Conservation (phyloP, 2,113 vertebrate species). For the Arenaria interpres region DNA sequence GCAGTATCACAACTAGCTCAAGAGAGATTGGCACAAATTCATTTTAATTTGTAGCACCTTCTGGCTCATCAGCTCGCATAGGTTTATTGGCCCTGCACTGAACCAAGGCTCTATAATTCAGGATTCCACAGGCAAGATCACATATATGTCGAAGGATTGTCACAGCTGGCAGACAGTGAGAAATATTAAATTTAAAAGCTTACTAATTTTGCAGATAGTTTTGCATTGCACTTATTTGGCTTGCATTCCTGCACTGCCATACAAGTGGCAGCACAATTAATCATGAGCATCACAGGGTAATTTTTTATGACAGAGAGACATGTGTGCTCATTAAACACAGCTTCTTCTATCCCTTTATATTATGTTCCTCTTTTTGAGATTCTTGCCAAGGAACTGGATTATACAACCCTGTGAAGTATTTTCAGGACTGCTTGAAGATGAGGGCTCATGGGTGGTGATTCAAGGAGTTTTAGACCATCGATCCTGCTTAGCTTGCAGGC, state of each 20-base stretch:
- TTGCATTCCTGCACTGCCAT: background rate
- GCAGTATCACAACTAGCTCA: background rate
- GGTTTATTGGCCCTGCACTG: background rate
- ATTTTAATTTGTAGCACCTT: slow-evolving; percentile 37
- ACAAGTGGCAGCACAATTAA: slow-evolving; percentile 63
- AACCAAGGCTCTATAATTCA: slow-evolving; percentile 28
- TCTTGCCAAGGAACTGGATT: background rate
- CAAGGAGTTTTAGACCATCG: background rate
- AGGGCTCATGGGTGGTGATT: background rate
- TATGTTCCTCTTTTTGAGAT: background rate
- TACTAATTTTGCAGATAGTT: slow-evolving; percentile 53
- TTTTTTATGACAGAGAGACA: slow-evolving; percentile 67
- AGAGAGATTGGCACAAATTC: background rate
- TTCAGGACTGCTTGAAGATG: background rate
- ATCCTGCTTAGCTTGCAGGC: background rate
- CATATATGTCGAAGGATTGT: background rate
- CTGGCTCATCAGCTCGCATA: slow-evolving; percentile 2
- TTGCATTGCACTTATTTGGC: slow-evolving; percentile 60
- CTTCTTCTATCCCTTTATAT: slow-evolving; percentile 40
- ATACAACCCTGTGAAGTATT: background rate
- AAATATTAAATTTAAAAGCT: slow-evolving; percentile 48
- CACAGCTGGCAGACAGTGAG: slow-evolving; percentile 50
- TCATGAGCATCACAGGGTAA: slow-evolving; percentile 57
- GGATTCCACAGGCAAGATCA: slow-evolving; percentile 2
- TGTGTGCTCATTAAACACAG: slow-evolving; percentile 58